Conservation (phyloP, 1,140 invertebrate genomes). For the Leptoteleia sp. region DNA sequence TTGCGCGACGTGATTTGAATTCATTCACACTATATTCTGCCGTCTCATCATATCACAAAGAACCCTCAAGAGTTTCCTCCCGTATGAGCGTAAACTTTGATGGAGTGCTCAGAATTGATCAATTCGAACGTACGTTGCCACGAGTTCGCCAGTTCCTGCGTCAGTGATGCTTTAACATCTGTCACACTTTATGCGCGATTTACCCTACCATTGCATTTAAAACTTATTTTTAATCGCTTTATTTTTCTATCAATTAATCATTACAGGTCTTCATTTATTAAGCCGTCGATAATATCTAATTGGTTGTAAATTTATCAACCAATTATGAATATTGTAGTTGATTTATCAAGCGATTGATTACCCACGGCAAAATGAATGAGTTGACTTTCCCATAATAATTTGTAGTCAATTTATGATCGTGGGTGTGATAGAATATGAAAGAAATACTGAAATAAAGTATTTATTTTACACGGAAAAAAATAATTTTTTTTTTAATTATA, state of each 20-base stretch:
- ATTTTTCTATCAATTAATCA: neutral
- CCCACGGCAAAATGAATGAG: no score
- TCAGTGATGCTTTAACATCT: conserved; percentile 12
- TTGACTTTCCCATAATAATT: no score
- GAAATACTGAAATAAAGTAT: no score
- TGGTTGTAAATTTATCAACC: no score
- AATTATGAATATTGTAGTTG: no score
- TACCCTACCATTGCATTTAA: conserved; percentile 1
- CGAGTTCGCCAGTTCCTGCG: conserved; percentile 20
- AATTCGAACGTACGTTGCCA: conserved; percentile 36
- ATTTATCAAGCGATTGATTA: no score
- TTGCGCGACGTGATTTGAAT: conserved; percentile 31
- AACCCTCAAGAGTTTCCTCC: conserved; percentile 51
- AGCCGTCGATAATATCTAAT: no score
- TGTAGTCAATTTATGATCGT: no score
- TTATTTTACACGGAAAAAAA: no score
- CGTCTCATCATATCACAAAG: conserved; percentile 34
- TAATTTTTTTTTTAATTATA: no score
- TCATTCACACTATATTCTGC: conserved; percentile 27
- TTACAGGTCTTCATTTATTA: no score
- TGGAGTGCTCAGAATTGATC: conserved; percentile 40
- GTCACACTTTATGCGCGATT: conserved; percentile 10
- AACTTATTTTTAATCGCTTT: conserved; percentile 4
- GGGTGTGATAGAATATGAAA: no score
- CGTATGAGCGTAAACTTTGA: conserved; percentile 45